These are phyloP conservation scores for Bombycilla garrulus DNA, from an alignment of 2,113 vertebrate species.

Conservation along the genomic window DNA sequence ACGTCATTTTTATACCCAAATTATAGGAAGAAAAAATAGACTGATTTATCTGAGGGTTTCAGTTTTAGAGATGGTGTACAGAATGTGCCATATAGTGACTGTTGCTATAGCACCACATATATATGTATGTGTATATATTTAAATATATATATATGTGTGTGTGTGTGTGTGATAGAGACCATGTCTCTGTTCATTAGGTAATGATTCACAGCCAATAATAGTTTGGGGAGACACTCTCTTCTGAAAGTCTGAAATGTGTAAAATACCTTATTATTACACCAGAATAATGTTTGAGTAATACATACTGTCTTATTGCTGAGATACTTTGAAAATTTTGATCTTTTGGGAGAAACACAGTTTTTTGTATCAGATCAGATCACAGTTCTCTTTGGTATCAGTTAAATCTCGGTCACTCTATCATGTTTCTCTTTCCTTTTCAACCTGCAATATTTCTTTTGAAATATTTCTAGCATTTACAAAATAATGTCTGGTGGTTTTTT, in stretches of 20 bases:
- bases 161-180: neutral
- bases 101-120: neutral
- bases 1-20: neutral
- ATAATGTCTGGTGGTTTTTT: rapidly evolving
- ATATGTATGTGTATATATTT: no score
- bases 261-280: neutral
- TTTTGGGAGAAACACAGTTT: neutral
- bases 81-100: rapidly evolving
- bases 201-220: neutral
- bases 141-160: no score
- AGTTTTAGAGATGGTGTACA: neutral
- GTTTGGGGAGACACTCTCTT: rapidly evolving
- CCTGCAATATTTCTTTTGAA: neutral
- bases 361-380: neutral
- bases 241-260: neutral
- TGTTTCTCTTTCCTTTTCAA: neutral
- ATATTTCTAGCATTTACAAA: neutral
- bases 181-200: rapidly evolving
- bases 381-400: neutral
- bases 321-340: neutral
- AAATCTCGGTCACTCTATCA: neutral
- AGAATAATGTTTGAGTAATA: neutral
- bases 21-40: neutral
- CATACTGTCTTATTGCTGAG: neutral
- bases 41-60: neutral